Percentiles rank a stretch among this genome's conserved stretches.
phyloP scores from a whole-genome alignment of 1,140 invertebrate species.

The Halesus radiatus region DNA sequence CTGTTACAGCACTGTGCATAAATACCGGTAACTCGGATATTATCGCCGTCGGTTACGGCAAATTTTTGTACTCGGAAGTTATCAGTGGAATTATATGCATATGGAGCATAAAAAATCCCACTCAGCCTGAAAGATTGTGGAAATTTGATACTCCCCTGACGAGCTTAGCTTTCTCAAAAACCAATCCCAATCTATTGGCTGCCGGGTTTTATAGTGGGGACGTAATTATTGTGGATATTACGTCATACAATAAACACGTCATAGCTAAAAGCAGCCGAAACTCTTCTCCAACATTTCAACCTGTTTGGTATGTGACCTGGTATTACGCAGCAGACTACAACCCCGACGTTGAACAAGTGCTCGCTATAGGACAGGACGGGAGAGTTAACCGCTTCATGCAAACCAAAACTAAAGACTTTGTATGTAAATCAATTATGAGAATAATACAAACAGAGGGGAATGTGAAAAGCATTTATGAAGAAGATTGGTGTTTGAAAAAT shows the following conservation, averaged over 20 bases:
- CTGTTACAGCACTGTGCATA: slow-evolving; percentile 74
- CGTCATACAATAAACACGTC: slow-evolving; percentile 67
- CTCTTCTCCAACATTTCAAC: slow-evolving; percentile 74
- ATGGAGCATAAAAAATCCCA: slow-evolving; percentile 90
- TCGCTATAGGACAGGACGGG: slow-evolving; percentile 73
- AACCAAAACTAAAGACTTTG: slow-evolving; percentile 70
- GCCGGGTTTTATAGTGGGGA: slow-evolving; percentile 85
- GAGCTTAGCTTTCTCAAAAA: slow-evolving; percentile 79
- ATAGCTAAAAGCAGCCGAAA: slow-evolving; percentile 70
- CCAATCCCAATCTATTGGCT: slow-evolving; percentile 80
- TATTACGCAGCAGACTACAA: slow-evolving; percentile 66
- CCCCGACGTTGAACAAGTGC: slow-evolving; percentile 65
- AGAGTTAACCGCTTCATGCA: slow-evolving; percentile 71
- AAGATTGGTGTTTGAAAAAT: slow-evolving; percentile 65
- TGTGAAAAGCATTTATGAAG: slow-evolving; percentile 71
- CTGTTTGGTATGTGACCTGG: slow-evolving; percentile 77
- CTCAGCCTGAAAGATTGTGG: slow-evolving; percentile 82
- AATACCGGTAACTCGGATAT: slow-evolving; percentile 77
- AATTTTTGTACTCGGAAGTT: slow-evolving; percentile 70
- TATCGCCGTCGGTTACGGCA: slow-evolving; percentile 80
- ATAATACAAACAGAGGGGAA: slow-evolving; percentile 75
- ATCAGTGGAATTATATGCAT: slow-evolving; percentile 78
- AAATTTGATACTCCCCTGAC: slow-evolving; percentile 79
- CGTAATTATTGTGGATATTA: slow-evolving; percentile 81
- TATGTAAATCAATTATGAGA: slow-evolving; percentile 74